Conservation (phyloP, 2,797 vertebrate species). For the Melanotaenia maccullochi region DNA sequence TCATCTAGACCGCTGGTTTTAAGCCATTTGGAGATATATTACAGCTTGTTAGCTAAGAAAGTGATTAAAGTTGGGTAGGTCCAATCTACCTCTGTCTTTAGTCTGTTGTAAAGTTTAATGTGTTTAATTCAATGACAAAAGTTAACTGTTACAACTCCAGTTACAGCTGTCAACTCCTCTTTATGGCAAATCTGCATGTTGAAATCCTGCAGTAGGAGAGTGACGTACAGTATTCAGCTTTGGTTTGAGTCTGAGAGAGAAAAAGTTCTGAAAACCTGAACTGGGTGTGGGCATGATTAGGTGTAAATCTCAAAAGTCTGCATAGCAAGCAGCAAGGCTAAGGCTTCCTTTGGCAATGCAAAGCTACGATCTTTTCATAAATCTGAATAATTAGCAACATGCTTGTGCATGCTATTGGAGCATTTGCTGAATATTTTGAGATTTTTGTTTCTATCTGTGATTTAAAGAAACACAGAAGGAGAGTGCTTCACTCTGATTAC, state of each 20-base stretch:
- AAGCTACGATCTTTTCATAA: neutral
- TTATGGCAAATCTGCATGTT: no score
- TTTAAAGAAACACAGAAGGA: neutral
- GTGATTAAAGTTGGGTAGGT: no score
- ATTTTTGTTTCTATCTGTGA: neutral
- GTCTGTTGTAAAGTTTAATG: no score
- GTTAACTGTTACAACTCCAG: no score
- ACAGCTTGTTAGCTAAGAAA: no score
- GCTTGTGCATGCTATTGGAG: neutral
- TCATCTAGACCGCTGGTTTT: no score
- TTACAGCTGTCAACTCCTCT: no score
- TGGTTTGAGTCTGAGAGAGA: neutral
- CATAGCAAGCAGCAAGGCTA: neutral
- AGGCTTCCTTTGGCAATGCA: neutral
- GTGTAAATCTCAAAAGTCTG: neutral
- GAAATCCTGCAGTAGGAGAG: no score
- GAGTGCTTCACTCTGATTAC: neutral
- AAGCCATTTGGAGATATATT: no score
- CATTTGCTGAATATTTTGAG: neutral
- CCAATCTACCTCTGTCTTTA: no score
- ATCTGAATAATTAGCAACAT: constrained; percentile 2
- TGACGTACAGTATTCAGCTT: no score
- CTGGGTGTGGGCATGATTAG: neutral
- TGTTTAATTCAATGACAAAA: no score
- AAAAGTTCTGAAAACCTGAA: neutral